These are phyloP conservation scores for Harmothoe impar DNA, from an alignment of 2,888 invertebrate genomes.

Conservation along the genomic window DNA sequence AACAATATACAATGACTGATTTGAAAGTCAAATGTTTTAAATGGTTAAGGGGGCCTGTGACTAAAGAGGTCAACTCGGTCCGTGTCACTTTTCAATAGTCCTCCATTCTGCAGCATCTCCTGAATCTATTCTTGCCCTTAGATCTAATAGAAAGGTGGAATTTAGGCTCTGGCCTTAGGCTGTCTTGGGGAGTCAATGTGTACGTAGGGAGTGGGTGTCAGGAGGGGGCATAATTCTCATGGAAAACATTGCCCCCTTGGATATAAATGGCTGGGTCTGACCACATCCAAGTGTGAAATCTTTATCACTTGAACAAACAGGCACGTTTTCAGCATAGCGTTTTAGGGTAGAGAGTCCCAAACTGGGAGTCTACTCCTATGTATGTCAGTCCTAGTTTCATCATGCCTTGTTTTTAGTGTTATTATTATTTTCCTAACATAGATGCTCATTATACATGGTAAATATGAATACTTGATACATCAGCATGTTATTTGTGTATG, in stretches of 20 bases:
- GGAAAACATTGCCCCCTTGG: slow-evolving; percentile 1
- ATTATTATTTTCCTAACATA: no score
- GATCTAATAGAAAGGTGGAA: no score
- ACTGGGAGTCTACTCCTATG: no score
- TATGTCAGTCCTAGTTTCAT: no score
- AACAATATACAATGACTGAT: slow-evolving; percentile 23
- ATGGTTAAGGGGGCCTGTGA: neutral
- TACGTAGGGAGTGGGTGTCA: neutral
- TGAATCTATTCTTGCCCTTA: neutral
- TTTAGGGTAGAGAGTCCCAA: no score
- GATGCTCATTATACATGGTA: no score
- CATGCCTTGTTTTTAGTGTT: no score
- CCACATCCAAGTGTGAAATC: slow-evolving; percentile 27
- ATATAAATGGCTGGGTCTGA: slow-evolving; percentile 13
- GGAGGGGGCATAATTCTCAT: slow-evolving; percentile 13
- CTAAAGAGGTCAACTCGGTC: neutral
- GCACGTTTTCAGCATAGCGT: no score
- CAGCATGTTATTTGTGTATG: no score
- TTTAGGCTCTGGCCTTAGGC: no score
- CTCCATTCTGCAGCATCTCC: neutral
- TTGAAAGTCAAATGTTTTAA: slow-evolving; percentile 18
- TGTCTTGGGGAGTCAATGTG: no score
- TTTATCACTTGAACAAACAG: slow-evolving; percentile 48
- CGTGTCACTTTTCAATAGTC: slow-evolving; percentile 14
- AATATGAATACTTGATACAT: no score